Evolutionary conservation across 1,140 invertebrate genomes (phyloP).

Genomic region (Leptinotarsa undecemlineata): DNA sequence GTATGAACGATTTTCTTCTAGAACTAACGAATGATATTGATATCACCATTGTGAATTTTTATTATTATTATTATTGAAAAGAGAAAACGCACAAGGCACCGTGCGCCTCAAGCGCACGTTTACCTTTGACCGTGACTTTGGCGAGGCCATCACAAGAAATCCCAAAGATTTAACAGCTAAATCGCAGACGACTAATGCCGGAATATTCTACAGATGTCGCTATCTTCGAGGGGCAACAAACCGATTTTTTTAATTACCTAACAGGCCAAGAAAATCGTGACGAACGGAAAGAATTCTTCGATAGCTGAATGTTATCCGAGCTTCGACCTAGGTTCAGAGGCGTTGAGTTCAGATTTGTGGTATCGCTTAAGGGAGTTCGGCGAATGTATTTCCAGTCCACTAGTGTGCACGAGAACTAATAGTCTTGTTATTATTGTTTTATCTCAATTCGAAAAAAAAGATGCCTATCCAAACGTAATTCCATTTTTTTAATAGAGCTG

Average conservation of each 20-base stretch:
- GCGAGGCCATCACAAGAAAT: slow-evolving; percentile 2
- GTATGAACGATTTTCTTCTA: no score
- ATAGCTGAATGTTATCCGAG: background rate
- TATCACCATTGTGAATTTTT: no score
- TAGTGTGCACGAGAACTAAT: no score
- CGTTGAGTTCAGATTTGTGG: background rate
- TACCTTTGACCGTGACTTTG: background rate
- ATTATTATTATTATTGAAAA: no score
- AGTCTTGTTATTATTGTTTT: no score
- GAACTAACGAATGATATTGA: no score
- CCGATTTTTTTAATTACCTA: background rate
- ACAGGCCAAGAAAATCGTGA: background rate
- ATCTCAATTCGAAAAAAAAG: no score
- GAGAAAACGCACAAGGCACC: background rate
- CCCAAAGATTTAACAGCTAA: background rate
- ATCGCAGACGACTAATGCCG: background rate
- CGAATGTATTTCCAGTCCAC: no score
- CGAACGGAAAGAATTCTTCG: background rate
- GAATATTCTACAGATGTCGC: slow-evolving; percentile 1
- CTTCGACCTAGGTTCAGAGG: background rate
- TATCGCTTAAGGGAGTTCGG: no score
- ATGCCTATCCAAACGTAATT: no score
- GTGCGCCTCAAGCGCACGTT: background rate
- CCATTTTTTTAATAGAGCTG: no score
- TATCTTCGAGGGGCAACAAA: background rate